Evolutionary conservation across 2,113 vertebrate species (phyloP), one percentile per base, ranked within the genome.

Genomic region (Oncorhynchus kisutch): DNA sequence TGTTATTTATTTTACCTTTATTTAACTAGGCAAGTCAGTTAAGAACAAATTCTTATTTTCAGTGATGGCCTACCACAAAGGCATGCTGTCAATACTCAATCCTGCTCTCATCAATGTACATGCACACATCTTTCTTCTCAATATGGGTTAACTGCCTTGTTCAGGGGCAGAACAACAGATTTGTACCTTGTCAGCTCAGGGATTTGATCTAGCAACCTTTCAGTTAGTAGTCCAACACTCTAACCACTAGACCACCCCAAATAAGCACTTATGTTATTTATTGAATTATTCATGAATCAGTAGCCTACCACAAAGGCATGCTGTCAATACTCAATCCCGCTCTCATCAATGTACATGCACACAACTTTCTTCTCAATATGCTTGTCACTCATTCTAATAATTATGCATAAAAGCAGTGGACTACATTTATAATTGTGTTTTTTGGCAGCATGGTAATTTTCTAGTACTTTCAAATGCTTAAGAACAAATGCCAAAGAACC

Each of bases 221-320:
- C 1, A 0, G 29, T 29, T 29, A 29, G 4, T 29, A 29, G 29
- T 29, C 29, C 29, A 29, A 29, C 29, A 29, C 29, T 29, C 29
- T 29, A 29, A 29, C 29, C 29, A 29, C 3, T 29, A 29, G 29
- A 4, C 29, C 4, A 29, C 29, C 29, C 7, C 6, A 39, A 39
- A 39, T 39, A 39, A 39, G 34, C 59, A n/a, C 4, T 22, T n/a
- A 60, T 22, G 20, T 60, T 4, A 22, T 60, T 60, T 60, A 60
- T 86, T 84, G 81, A 87, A 87, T 89, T 67, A 88, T 90, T 81
- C 67, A 88, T 76, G 73, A 80, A n/a, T 73, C 59, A 25, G 70
- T 51, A 29, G 69, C 70, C 49, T 7, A 67, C 51, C 81, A 69
- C 75, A 76, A 68, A 75, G 7, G 64, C 80, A 79, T 71, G 64